Percentiles rank a stretch among this genome's conserved stretches.
Evolutionary conservation across 2,113 vertebrate genomes (phyloP).

Genomic region (Thomomys bottae): DNA sequence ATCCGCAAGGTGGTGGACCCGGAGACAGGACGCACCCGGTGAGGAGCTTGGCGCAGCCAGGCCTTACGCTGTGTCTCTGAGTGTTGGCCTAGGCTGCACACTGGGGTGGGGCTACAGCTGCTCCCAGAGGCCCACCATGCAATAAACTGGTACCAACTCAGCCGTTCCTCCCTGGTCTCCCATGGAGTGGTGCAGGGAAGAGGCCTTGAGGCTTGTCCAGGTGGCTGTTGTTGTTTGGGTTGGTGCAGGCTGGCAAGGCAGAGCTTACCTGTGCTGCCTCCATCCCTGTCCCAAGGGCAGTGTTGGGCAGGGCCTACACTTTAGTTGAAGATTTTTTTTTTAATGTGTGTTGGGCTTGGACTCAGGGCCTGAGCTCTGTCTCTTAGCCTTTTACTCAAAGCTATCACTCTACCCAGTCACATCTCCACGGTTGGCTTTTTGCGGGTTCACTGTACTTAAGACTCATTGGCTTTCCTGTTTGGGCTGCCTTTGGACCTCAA

Average conservation of each 20-base stretch:
- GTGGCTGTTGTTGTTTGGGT: not conserved
- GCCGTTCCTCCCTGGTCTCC: not conserved
- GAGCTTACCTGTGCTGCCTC: not conserved
- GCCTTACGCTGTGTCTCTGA: rapidly evolving
- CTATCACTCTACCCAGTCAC: no score
- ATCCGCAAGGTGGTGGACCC: slow-evolving; percentile 94
- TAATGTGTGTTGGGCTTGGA: no score
- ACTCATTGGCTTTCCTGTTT: no score
- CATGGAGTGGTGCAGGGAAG: no score
- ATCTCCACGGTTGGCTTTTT: no score
- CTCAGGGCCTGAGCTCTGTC: no score
- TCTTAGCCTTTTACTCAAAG: no score
- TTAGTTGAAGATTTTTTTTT: not conserved
- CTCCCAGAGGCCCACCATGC: not conserved
- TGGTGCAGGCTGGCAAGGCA: not conserved
- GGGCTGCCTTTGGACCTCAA: no score
- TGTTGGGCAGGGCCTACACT: not conserved
- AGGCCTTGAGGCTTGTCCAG: not conserved
- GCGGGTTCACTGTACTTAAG: no score
- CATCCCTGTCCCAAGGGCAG: not conserved
- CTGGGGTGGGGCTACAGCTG: not conserved
- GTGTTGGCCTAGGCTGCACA: not conserved
- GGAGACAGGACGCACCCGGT: slow-evolving; percentile 95
- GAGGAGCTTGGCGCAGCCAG: rapidly evolving
- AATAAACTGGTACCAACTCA: no score